Conservation (phyloP, 2,888 invertebrate species). For the Sinopyrophorus schimmeli region DNA sequence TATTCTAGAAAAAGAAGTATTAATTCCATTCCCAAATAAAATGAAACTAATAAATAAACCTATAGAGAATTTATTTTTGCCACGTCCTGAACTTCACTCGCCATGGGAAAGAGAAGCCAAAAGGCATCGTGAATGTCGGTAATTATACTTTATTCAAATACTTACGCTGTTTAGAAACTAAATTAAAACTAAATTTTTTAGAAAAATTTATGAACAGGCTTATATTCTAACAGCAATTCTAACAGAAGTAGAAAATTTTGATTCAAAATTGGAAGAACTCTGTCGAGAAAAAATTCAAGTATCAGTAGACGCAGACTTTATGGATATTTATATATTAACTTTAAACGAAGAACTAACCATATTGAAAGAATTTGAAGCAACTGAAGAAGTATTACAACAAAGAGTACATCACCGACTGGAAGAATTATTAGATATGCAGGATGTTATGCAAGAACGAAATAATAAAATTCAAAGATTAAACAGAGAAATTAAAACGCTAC, state of each 20-base stretch:
- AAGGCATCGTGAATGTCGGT: conserved; percentile 59
- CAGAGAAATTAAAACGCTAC: conserved; percentile 53
- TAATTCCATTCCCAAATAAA: conserved; percentile 23
- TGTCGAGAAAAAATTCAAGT: conserved; percentile 62
- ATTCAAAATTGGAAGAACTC: conserved; percentile 63
- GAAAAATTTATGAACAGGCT: conserved; percentile 68
- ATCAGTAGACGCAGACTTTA: conserved; percentile 61
- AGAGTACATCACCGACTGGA: conserved; percentile 44
- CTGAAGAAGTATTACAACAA: conserved; percentile 66
- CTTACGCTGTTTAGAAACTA: no score
- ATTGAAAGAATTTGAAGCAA: conserved; percentile 71
- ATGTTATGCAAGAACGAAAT: conserved; percentile 57
- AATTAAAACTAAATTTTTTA: no score
- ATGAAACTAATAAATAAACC: conserved; percentile 32
- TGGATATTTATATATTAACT: conserved; percentile 67
- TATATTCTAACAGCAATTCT: conserved; percentile 64
- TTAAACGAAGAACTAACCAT: conserved; percentile 76
- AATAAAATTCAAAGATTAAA: conserved; percentile 59
- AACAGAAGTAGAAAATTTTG: conserved; percentile 65
- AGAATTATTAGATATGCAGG: conserved; percentile 59
- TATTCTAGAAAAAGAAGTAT: conserved; percentile 38
- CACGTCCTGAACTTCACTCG: conserved; percentile 53
- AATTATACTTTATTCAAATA: conserved; percentile 1
- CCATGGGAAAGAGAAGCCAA: conserved; percentile 62
- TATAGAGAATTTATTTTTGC: conserved; percentile 40